Percentiles rank a stretch among this genome's conserved stretches.
Conservation (phyloP, 2,888 invertebrate species). For the Lamproptera curius region DNA sequence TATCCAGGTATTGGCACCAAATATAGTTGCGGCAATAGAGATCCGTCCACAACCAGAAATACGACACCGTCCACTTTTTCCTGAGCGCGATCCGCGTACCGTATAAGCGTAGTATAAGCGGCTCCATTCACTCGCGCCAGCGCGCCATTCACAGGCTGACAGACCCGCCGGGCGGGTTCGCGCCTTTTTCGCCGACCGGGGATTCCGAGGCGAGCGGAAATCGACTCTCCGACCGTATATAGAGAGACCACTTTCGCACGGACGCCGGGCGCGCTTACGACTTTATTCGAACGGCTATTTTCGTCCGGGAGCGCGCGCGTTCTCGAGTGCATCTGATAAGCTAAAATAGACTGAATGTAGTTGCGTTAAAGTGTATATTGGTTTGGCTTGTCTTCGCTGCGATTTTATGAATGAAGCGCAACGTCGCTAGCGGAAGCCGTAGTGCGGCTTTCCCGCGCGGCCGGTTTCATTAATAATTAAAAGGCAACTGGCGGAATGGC, state of each 20-base stretch:
- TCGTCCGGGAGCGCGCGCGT: conserved; percentile 37
- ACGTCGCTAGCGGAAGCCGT: conserved; percentile 75
- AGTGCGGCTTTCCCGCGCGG: conserved; percentile 74
- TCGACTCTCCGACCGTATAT: conserved; percentile 66
- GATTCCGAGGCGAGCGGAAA: conserved; percentile 62
- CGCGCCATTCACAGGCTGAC: conserved; percentile 72
- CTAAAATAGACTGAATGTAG: conserved; percentile 35
- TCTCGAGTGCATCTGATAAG: conserved; percentile 14
- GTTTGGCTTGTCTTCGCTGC: conserved; percentile 28
- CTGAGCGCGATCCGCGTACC: conserved; percentile 31
- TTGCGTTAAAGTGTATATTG: conserved; percentile 42
- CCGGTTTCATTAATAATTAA: conserved; percentile 78
- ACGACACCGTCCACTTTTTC: conserved; percentile 41
- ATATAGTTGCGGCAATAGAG: conserved; percentile 27
- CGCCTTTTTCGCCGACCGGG: conserved; percentile 52
- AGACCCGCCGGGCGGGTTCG: conserved; percentile 64
- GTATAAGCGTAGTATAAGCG: conserved; percentile 37
- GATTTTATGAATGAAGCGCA: conserved; percentile 76
- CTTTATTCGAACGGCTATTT: conserved; percentile 71
- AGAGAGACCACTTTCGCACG: conserved; percentile 72
- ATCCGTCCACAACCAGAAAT: conserved; percentile 39
- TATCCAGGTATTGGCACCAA: too few relatives aligned
- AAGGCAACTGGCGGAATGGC: conserved; percentile 71
- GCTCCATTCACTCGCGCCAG: conserved; percentile 63
- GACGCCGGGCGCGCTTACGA: conserved; percentile 56